Percentiles rank a stretch among this genome's conserved stretches.
These are phyloP conservation scores for Trichechus manatus DNA, from an alignment of 2,113 vertebrate genomes.

Conservation along the genomic window DNA sequence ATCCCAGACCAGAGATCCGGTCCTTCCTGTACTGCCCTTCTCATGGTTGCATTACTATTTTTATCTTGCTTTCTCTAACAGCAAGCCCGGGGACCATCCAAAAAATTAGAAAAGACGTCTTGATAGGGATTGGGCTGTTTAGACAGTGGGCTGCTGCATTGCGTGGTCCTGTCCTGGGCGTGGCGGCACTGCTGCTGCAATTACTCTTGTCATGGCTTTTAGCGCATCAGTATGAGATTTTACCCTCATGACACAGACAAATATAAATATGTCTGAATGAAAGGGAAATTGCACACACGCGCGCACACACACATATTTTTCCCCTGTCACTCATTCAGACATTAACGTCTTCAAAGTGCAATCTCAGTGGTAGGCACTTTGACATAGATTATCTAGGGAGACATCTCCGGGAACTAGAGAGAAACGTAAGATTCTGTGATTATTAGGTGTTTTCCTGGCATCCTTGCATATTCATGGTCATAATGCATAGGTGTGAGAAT, in stretches of 20 bases:
- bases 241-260: neutral
- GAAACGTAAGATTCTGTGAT: neutral
- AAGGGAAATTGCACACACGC: neutral
- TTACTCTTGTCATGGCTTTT: neutral
- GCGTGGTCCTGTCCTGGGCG: neutral
- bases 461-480: neutral
- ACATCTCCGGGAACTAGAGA: neutral
- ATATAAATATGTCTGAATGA: neutral
- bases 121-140: neutral
- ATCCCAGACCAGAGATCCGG: rapidly evolving
- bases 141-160: neutral
- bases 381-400: neutral
- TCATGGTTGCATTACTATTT: rapidly evolving
- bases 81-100: neutral
- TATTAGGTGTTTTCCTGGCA: neutral
- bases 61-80: neutral
- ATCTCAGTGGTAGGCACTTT: neutral
- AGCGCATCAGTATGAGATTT: neutral
- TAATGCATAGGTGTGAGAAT: neutral
- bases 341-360: neutral
- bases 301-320: too few relatives aligned
- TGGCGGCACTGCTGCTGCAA: neutral
- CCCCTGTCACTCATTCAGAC: neutral
- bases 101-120: neutral
- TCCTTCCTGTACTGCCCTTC: neutral